Conservation (phyloP, 2,113 vertebrate species). For the Microtus richardsoni region DNA sequence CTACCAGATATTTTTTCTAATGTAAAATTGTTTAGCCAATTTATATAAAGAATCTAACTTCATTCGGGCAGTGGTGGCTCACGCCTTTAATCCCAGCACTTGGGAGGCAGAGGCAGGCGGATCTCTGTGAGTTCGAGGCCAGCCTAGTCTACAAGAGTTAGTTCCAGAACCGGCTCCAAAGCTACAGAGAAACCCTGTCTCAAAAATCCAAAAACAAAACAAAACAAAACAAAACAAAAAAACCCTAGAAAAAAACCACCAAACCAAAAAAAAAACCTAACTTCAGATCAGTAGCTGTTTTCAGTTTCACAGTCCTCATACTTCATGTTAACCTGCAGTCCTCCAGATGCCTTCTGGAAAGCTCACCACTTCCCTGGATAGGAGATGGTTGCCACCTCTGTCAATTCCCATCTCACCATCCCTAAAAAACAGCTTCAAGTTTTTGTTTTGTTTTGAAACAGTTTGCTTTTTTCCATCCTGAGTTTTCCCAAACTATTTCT, state of each 20-base stretch:
- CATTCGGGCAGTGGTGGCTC: not conserved
- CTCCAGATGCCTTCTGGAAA: not conserved
- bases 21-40: conserved; percentile 59
- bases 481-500: conserved; percentile 84
- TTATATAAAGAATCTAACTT: conserved; percentile 32
- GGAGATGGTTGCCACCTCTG: not conserved
- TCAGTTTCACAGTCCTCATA: conserved; percentile 43
- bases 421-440: not conserved
- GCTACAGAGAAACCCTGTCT: no score
- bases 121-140: no score
- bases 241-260: no score
- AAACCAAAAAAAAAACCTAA: not conserved
- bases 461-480: conserved; percentile 76
- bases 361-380: not conserved
- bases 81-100: no score
- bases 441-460: conserved; percentile 61
- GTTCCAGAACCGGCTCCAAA: no score
- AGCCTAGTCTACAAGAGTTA: no score
- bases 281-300: conserved; percentile 25
- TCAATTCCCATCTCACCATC: not conserved
- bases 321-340: not conserved
- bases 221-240: no score
- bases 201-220: no score
- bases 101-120: no score
- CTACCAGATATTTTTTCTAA: conserved; percentile 2